Conservation (phyloP, 2,888 invertebrate genomes). For the Poecilobothrus nobilitatus region DNA sequence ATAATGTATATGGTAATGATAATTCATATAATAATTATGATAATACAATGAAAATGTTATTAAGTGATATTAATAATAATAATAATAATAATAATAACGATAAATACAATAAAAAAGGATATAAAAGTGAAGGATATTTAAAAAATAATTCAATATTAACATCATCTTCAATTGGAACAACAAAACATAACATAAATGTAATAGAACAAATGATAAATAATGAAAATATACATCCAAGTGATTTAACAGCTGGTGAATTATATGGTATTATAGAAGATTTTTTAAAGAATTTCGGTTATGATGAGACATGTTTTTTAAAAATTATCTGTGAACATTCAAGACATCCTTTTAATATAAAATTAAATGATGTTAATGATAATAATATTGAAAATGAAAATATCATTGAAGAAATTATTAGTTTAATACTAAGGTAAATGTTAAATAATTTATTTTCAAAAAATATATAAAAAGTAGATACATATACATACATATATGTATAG, state of each 20-base stretch:
- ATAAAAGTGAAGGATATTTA: too few species aligned
- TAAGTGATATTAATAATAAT: not conserved
- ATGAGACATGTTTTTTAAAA: slow-evolving; percentile 50
- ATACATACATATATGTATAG: too few species aligned
- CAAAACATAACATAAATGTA: not conserved
- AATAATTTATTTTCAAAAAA: not conserved
- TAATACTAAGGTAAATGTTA: slow-evolving; percentile 58
- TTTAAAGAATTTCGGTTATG: slow-evolving; percentile 25
- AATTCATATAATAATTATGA: too few species aligned
- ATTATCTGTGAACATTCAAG: slow-evolving; percentile 60
- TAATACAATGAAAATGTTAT: not conserved
- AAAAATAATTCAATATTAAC: not conserved
- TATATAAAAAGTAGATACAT: too few species aligned
- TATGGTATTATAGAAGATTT: slow-evolving; percentile 37
- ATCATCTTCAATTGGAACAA: not conserved
- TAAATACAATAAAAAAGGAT: too few species aligned
- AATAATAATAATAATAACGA: not conserved
- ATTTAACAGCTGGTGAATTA: slow-evolving; percentile 40
- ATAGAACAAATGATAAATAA: not conserved
- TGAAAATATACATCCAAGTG: slow-evolving; percentile 31
- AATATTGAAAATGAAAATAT: slow-evolving; percentile 48
- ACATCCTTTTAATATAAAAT: slow-evolving; percentile 47
- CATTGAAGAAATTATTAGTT: slow-evolving; percentile 57
- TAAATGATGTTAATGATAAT: slow-evolving; percentile 37
- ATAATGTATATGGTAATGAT: not conserved